Conservation (phyloP, 1,140 invertebrate genomes). For the Drosophila suzukii region DNA sequence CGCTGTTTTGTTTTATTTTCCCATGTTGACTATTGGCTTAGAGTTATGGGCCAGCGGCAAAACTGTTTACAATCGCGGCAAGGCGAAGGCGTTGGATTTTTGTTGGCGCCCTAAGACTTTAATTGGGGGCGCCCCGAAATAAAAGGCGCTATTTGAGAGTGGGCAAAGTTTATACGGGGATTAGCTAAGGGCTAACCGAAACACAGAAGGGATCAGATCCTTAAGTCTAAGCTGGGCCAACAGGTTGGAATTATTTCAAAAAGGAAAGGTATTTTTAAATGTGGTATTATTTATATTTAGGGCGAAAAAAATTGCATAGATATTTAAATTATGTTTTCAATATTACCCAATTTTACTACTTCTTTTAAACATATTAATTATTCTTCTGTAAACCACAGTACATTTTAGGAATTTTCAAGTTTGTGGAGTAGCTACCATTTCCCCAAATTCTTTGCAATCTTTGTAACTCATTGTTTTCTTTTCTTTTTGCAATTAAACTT, state of each 20-base stretch:
- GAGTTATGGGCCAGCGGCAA: conserved; percentile 69
- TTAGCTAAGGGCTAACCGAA: conserved; percentile 13
- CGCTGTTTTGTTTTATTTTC: conserved; percentile 77
- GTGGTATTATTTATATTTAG: no score
- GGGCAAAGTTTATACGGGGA: conserved; percentile 30
- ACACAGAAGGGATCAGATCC: neutral
- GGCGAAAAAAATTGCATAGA: no score
- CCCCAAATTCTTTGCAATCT: neutral
- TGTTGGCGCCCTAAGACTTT: conserved; percentile 55
- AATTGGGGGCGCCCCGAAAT: conserved; percentile 61
- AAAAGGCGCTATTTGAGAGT: conserved; percentile 63
- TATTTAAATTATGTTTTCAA: no score
- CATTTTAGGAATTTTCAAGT: neutral
- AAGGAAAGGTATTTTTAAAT: neutral
- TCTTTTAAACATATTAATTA: neutral
- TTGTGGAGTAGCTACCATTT: neutral
- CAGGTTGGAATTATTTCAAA: neutral
- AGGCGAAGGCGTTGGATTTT: conserved; percentile 32
- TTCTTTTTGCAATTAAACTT: conserved; percentile 43
- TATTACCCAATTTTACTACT: neutral
- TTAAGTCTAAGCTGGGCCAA: conserved; percentile 9
- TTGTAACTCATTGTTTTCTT: conserved; percentile 7
- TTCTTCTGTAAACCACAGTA: neutral
- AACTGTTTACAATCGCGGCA: conserved; percentile 69
- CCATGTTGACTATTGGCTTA: conserved; percentile 80